Conservation (phyloP, 2,113 vertebrate species). For the Xyrauchen texanus region DNA sequence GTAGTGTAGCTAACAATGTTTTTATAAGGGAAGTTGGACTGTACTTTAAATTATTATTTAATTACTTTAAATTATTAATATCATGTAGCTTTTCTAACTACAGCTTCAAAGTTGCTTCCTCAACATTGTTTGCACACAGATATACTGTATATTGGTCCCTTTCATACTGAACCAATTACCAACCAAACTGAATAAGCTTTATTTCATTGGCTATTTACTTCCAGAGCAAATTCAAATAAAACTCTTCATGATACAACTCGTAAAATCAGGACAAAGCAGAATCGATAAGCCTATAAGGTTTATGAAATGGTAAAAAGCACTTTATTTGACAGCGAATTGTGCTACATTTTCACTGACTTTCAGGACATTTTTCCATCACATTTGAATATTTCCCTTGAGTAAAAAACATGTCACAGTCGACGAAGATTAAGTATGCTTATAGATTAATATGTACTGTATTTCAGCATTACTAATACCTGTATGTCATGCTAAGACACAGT, state of each 20-base stretch:
- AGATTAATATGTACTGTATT: slow-evolving; percentile 10
- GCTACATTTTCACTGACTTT: not conserved
- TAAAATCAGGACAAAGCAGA: slow-evolving; percentile 6
- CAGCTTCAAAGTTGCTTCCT: too few relatives aligned
- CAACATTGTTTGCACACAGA: too few relatives aligned
- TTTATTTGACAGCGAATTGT: not conserved
- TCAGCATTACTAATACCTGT: not conserved
- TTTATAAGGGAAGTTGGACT: too few relatives aligned
- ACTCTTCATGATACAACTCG: not conserved
- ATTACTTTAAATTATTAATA: too few relatives aligned
- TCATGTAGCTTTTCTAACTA: too few relatives aligned
- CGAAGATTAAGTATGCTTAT: slow-evolving; percentile 4
- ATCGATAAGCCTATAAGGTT: slow-evolving; percentile 22
- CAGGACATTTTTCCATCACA: not conserved
- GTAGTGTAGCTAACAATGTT: too few relatives aligned
- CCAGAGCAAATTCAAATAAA: not conserved
- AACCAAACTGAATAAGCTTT: not conserved
- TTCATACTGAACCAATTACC: not conserved
- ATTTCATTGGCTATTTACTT: slow-evolving; percentile 20
- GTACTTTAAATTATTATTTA: too few relatives aligned
- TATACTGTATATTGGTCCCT: too few relatives aligned
- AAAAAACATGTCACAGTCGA: not conserved
- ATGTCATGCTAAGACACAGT: slow-evolving; percentile 9
- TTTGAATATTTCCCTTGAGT: not conserved
- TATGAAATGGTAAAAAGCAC: slow-evolving; percentile 18